These are phyloP conservation scores for Catharus fuscescens DNA, from an alignment of 2,113 vertebrate species.

Conservation along the genomic window DNA sequence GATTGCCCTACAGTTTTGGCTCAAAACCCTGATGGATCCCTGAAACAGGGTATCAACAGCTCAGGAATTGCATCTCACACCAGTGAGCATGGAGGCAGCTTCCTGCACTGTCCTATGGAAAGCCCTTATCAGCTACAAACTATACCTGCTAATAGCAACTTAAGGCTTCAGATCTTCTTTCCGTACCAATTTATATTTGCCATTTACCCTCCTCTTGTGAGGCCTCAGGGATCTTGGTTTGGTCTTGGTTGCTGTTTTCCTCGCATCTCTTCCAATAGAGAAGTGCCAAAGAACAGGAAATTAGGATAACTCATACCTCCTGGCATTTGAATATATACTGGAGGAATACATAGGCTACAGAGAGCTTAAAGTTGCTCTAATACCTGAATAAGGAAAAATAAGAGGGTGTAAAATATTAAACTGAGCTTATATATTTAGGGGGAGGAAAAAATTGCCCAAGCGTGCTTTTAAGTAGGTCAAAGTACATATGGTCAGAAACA, in stretches of 20 bases:
- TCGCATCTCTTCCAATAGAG: not conserved
- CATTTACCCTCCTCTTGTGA: not conserved
- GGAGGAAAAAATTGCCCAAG: not conserved
- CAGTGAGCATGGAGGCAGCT: not conserved
- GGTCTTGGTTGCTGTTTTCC: not conserved
- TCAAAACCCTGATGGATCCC: not conserved
- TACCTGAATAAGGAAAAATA: not conserved
- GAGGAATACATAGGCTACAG: not conserved
- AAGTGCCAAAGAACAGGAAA: not conserved
- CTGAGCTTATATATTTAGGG: not conserved
- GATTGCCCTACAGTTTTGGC: not conserved
- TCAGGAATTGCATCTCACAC: not conserved
- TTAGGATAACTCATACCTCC: not conserved
- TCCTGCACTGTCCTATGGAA: not conserved
- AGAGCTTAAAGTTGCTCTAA: not conserved
- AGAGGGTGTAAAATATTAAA: not conserved
- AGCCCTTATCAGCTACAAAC: not conserved
- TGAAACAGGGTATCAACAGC: not conserved
- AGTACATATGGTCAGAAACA: not conserved
- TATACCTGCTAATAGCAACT: not conserved
- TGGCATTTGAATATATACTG: not conserved
- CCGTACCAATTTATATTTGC: not conserved
- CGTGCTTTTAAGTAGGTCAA: not conserved
- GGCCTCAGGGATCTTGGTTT: not conserved
- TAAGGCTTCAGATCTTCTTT: not conserved